Evolutionary conservation across 2,888 invertebrate genomes (phyloP), one percentile per base, ranked within the genome.

Genomic region (Leucophenga montana): DNA sequence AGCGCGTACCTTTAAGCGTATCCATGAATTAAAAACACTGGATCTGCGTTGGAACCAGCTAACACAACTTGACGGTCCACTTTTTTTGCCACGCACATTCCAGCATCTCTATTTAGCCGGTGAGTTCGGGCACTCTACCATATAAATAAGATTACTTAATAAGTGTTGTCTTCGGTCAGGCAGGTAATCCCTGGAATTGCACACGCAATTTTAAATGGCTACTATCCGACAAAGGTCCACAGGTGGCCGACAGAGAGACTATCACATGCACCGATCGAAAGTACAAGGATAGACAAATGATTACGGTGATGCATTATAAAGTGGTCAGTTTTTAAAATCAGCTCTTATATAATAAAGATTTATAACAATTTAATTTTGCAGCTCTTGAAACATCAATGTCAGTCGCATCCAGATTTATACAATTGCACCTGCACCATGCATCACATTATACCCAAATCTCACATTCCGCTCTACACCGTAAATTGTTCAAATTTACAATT

Each of bases 121-220:
- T 85, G 79, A 78, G 73, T 75, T 5, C 5, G 14, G 0, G 9
- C n/a, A 20, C 16, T 27, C 8, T 1, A 27, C 57, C 57, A 31
- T n/a, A 13, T 53, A 2, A 16, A 20, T 31, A 31, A 22, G 50
- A 14, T 54, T 8, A 16, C 20, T 54, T 59, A 62, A 62, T 44
- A 18, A 2, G 6, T 62, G 31, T 31, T 44, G 46, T 8, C 46
- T 16, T 48, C 27, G 62, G 77, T 78, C 77, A 69, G 69, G 73
- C 54, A 22, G 86, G 84, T 13, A 89, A 89, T 80, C 85, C 85
- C 0, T 89, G 89, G 89, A 88, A 89, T 72, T 89, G 89, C 69
- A 86, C 87, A 0, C 83, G 82, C 33, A 88, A 87, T 66, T 85
- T 89, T 44, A 87, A 87, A 75, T 89, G 89, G 88, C 66, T 89